Base-by-base conservation (phyloP, 2,888 invertebrate species). In the Ceratothoa steindachneri region DNA sequence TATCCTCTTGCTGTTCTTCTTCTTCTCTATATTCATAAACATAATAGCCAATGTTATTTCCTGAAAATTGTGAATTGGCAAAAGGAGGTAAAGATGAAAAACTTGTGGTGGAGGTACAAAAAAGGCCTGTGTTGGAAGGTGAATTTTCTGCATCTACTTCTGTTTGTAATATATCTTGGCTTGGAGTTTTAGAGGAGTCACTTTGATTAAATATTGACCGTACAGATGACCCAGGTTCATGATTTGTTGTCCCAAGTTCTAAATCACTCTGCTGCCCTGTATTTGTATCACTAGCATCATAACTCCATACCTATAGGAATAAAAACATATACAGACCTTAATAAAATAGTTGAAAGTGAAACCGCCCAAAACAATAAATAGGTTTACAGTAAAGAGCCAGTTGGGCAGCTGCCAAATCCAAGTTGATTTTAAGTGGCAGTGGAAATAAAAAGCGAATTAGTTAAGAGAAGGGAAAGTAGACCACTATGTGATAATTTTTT, bases 1-100 rank as follows among this genome's bases (percentile, higher is more conserved):
- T 76, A 66, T 73, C 73, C 52, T 76, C 75, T 22, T 60, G 60
- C 24, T 60, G 60, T 22, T 60, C 60, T 5, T 76, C 76, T 31
- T 76, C 76, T 60, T 76, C 76, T 68, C 73, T 66, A 64, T 76
- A 76, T 52, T 76, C 72, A 70, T 73, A 76, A n/a, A 76, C 76
- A 73, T 76, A 76, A 70, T 76, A 76, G 30, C 76, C 76, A 71
- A 76, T 76, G 52, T 76, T 76, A 64, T 65, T 76, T 19, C 73
- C 55, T 27, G 70, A 53, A 65, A 27, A 76, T 64, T 73, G 72
- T 60, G 60, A 60, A 24, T 60, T n/a, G 24, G 2, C 27, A 24
- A 24, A 60, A 22, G 19, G 60, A 60, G 60, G 60, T 24, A 60
- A 2, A 24, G 60, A n/a, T 60, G 60, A 60, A 24, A 22, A 60